phyloP scores from a whole-genome alignment of 2,113 vertebrate species.

The Bombycilla garrulus region DNA sequence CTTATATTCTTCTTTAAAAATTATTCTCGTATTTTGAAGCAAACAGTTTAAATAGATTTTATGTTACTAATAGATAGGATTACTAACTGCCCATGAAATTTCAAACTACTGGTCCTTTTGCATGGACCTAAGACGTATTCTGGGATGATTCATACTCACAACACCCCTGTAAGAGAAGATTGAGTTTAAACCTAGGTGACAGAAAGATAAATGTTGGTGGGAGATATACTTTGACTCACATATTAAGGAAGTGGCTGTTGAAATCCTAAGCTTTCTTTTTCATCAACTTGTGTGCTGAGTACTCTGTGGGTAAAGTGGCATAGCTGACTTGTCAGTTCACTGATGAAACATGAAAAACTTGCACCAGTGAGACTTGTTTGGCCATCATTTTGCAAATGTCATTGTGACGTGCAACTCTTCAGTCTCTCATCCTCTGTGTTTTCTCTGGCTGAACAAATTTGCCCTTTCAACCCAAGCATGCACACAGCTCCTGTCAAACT shows the following conservation, averaged over 20 bases:
- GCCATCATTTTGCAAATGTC: not conserved
- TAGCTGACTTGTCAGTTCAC: not conserved
- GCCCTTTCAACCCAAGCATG: not conserved
- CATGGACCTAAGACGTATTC: not conserved
- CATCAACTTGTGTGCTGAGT: not conserved
- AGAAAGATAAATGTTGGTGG: not conserved
- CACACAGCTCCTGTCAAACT: not conserved
- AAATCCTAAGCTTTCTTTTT: not conserved
- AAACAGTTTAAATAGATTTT: not conserved
- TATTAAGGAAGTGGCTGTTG: not conserved
- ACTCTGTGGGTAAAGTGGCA: not conserved
- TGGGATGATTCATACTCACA: not conserved
- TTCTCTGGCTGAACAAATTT: not conserved
- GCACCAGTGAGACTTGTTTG: not conserved
- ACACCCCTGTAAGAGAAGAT: not conserved
- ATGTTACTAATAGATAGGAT: not conserved
- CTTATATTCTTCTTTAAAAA: not conserved
- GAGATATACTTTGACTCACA: accelerated
- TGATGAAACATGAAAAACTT: not conserved
- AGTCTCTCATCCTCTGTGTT: not conserved
- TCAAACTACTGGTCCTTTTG: not conserved
- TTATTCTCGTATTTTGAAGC: not conserved
- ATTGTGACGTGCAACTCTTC: not conserved
- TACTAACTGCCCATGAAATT: not conserved
- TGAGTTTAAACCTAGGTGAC: not conserved